Evolutionary conservation across 2,113 vertebrate species (phyloP), one percentile per base, ranked within the genome.

Genomic region (Nycticebus coucang): DNA sequence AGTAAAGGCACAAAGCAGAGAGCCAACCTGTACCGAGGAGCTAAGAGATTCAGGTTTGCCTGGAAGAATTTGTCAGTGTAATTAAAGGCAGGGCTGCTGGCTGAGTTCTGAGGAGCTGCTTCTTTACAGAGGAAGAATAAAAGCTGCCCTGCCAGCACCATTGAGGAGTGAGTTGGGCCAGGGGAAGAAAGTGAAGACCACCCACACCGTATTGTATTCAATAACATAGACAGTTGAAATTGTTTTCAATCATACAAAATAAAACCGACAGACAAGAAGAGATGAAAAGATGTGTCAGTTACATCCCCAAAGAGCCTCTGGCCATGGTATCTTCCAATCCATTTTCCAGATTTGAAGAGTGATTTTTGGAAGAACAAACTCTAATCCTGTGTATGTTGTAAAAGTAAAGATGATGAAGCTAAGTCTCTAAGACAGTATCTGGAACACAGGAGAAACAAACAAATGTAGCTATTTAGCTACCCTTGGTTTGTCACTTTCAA

Each of bases 301-400:
- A 64, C 64, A 28, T 91, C 74, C 75, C 15, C 41, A 66, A 66
- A 74, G 28, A 79, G 30, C 41, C 53, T 95, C 45, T 13, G 37
- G 50, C 21, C 26, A 33, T 60, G 5, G 33, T 74, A 45, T 57
- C 13, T 93, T 93, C 41, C 45, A 17, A 37, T 81, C 77, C 53
- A 0, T 26, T 62, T 26, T 81, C n/a, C 41, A 55, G 33, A 62
- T 26, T 80, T n/a, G 41, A 22, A 79, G 59, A 55, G 79, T 75
- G 78, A 75, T 68, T 28, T 87, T 87, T 41, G 80, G 57, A 81
- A 87, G 64, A 91, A 71, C 68, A 74, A 95, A 95, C 13, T 55
- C 74, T 41, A 53, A 57, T 1, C 35, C 57, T 57, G 41, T 55
- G 13, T 57, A 53, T 93, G 66, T 93, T 53, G 26, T 11, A 82